Evolutionary conservation across 1,140 invertebrate species (phyloP), one percentile per base, ranked within the genome.

Genomic region (Heliconius hermathena): DNA sequence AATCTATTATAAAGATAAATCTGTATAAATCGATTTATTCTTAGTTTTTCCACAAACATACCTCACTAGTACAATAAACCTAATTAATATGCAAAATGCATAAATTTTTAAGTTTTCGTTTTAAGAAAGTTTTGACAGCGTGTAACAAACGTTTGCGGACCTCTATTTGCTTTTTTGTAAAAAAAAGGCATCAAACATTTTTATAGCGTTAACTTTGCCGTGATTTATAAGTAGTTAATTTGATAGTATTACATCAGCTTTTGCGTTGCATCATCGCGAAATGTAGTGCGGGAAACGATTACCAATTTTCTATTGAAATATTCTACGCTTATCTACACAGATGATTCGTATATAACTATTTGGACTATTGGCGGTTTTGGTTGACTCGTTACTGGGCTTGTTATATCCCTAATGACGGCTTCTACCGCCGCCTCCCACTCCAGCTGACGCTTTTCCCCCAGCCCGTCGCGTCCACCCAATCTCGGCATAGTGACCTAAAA

Each of bases 261-360:
- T 71, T 29, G 57, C 60, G n/a, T 72, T 77, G 70, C 76, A 77
- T 77, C 76, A 77, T 72, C 76, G 76, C 29, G 11, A 76, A 77
- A 77, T 77, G 36, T 72, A 26, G 11, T 20, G 74, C 73, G 38
- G 16, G 20, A 52, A 66, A 77, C 20, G 6, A 71, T 71, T 72
- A 52, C 70, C 70, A 77, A n/a, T 54, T 22, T 71, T 26, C 70
- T 54, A 38, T 72, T 46, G 26, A 66, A 66, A 11, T 66, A 5
- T 29, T 4, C 0, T 5, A 66, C 29, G 4, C 26, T 29, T 66
- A 77, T 94, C 26, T 95, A 97, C 3, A 97, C 97, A 3, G 97
- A 97, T 57, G 97, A 97, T 90, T 98, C 97, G 89, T 98, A 98
- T 89, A 98, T 97, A 78, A 98, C 96, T 78, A 98, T 97, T 93